These are phyloP conservation scores for Tetheella fluctuosa DNA, from an alignment of 2,888 invertebrate genomes.

Conservation along the genomic window DNA sequence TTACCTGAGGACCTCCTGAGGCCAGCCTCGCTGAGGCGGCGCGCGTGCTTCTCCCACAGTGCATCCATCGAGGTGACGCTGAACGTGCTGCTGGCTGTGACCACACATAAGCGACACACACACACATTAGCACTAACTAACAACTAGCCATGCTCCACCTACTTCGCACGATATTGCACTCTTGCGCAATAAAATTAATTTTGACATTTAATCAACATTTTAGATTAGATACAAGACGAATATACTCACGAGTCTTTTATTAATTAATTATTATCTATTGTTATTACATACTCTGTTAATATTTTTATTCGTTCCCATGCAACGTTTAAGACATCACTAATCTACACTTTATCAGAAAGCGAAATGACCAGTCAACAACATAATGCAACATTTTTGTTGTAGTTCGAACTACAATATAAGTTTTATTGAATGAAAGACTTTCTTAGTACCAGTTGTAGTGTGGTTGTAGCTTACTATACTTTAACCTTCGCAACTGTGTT, in stretches of 20 bases:
- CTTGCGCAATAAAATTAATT: conserved; percentile 15
- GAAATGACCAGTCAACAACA: not conserved
- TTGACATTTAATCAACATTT: conserved; percentile 4
- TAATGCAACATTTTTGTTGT: not conserved
- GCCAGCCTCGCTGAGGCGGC: conserved; percentile 90
- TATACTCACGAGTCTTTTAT: not conserved
- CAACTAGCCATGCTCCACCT: conserved; percentile 39
- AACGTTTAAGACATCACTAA: not conserved
- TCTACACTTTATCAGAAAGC: not conserved
- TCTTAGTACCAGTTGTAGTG: not conserved
- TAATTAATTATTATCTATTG: not conserved
- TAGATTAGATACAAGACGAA: not conserved
- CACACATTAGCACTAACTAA: conserved; percentile 76
- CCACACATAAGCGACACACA: conserved; percentile 78
- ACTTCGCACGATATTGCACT: conserved; percentile 29
- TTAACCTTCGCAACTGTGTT: not conserved
- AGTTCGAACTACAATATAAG: not conserved
- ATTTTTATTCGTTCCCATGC: not conserved
- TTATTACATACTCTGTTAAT: conserved; percentile 3
- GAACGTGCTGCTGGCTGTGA: conserved; percentile 83
- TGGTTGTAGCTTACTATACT: not conserved
- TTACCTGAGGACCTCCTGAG: conserved; percentile 91
- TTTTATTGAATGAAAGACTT: not conserved
- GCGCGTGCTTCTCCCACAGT: conserved; percentile 89
- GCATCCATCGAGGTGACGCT: conserved; percentile 88